Evolutionary conservation across 2,888 invertebrate genomes (phyloP), one percentile per base, ranked within the genome.

Genomic region (Eulithis testata): DNA sequence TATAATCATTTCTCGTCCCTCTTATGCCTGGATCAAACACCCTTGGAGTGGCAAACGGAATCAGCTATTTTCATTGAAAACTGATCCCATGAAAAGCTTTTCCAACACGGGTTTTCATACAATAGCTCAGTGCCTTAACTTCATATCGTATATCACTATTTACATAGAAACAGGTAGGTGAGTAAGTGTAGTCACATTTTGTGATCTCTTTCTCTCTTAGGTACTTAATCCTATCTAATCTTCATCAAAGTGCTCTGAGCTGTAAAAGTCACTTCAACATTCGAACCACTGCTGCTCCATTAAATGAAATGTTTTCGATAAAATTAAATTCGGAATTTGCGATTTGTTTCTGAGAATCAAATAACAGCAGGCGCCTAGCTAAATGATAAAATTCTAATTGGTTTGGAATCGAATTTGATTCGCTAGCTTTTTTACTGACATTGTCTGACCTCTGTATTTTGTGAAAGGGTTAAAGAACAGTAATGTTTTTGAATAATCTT

Each of bases 1-100:
- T 74, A 76, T 78, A 79, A 82, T 80, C 79, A 76, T 74, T 68
- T 71, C 70, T 73, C 69, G 74, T 74, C 77, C 77, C 74, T 75
- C 73, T 76, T 71, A 70, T 72, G 70, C 66, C 67, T 71, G 76
- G 76, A 73, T 81, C 74, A 78, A 78, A 75, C 72, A 70, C 67
- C 73, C 73, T 75, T 72, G 71, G 66, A 76, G 75, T 73, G 77
- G 76, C 76, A 77, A 80, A 82, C 78, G 73, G 76, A 79, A 80
- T 80, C 78, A 64, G 64, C 72, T 85, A 80, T 85, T 87, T 85
- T 84, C 84, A 85, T 85, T 85, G 84, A 82, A 85, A 87, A 82
- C 79, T 76, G 83, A 86, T 85, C 83, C 81, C 65, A 51, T 73
- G 73, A 78, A 81, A 79, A 78, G 68, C 75, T 74, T 77, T 74